Conservation (phyloP, 2,113 vertebrate genomes). For the Penelope pileata region DNA sequence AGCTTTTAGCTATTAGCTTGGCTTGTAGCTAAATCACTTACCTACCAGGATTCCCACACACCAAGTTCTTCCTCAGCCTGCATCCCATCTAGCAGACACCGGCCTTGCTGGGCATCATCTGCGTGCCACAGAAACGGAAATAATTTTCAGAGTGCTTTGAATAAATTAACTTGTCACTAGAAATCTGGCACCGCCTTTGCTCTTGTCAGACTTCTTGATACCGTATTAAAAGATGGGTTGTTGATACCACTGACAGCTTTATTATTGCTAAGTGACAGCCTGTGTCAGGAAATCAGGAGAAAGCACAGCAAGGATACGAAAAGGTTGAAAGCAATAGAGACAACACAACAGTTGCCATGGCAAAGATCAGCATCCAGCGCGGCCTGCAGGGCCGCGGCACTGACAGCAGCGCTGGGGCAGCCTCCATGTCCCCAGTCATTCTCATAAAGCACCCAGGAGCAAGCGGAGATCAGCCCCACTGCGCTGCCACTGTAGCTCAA, state of each 20-base stretch:
- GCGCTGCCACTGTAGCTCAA: rapidly evolving
- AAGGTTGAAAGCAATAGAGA: conserved; percentile 24
- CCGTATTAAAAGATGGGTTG: neutral
- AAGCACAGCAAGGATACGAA: neutral
- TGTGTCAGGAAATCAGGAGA: conserved; percentile 29
- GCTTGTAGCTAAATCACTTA: neutral
- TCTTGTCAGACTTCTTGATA: conserved; percentile 14
- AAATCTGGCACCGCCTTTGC: neutral
- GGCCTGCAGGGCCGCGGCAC: neutral
- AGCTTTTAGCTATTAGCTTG: neutral
- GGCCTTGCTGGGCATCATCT: neutral
- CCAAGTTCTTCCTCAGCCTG: neutral
- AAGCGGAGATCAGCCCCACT: neutral
- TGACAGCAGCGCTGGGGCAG: neutral
- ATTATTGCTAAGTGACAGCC: conserved; percentile 25
- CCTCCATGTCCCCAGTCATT: neutral
- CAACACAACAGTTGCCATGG: neutral
- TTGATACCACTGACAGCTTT: conserved; percentile 18
- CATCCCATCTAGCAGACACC: neutral
- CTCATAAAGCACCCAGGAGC: neutral
- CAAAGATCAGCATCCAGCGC: neutral
- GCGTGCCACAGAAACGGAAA: neutral
- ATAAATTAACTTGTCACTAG: neutral
- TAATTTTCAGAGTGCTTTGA: neutral
- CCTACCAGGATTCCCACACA: neutral